These are phyloP conservation scores for Neosilurus mollespiculum DNA, from an alignment of 2,797 vertebrate genomes.

Conservation along the genomic window DNA sequence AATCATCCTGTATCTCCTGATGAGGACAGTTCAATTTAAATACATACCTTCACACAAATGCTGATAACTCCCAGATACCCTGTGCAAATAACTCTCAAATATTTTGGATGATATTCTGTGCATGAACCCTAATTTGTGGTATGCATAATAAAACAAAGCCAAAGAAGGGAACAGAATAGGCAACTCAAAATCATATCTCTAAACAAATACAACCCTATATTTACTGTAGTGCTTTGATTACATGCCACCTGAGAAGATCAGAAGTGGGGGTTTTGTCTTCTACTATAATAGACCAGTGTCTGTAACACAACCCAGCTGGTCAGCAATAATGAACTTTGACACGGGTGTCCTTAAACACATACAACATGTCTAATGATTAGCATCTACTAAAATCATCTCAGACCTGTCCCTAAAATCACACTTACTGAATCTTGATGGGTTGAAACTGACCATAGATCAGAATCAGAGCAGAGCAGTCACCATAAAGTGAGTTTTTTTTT, in stretches of 20 bases:
- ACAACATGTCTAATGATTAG: not conserved
- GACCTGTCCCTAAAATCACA: not conserved
- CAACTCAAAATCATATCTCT: not conserved
- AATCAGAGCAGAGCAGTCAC: not conserved
- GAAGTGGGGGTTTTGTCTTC: not conserved
- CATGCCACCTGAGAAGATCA: not conserved
- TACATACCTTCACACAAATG: conserved; percentile 35
- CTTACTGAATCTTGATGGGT: not conserved
- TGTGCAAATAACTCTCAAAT: conserved; percentile 30
- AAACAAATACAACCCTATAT: not conserved
- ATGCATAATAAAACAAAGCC: not conserved
- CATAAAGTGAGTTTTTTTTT: not conserved
- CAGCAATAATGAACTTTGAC: not conserved
- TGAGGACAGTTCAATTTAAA: not conserved
- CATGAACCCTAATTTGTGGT: not conserved
- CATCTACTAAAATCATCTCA: not conserved
- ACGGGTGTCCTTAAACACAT: not conserved
- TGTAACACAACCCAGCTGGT: not conserved
- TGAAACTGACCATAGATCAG: not conserved
- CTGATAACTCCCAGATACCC: conserved; percentile 37
- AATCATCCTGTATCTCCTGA: not conserved
- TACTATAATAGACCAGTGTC: not conserved
- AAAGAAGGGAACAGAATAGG: not conserved
- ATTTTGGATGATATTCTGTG: not conserved
- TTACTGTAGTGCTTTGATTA: not conserved